These are phyloP conservation scores for Ascidia mentula DNA, from an alignment of 23 tunicate genomes.

Conservation along the genomic window DNA sequence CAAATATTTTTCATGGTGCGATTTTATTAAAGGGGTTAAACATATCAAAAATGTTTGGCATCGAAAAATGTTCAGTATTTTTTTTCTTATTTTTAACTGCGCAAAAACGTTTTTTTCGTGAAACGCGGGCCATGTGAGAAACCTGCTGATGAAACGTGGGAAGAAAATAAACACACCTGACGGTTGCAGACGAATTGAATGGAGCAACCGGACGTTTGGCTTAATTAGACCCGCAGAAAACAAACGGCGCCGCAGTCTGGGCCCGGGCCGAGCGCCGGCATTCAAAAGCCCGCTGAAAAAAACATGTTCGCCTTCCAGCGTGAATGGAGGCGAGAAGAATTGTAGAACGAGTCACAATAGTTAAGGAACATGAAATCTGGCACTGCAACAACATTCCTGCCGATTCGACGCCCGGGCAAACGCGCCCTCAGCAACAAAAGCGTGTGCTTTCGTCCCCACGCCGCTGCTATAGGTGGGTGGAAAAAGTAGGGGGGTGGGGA, in stretches of 20 bases:
- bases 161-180: not conserved
- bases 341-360: not conserved
- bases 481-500: not conserved
- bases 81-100: not conserved
- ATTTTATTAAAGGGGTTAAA: no score
- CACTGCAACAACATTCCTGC: conserved; percentile 5
- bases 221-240: not conserved
- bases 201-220: conserved; percentile 3
- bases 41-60: no score
- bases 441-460: not conserved
- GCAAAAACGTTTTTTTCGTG: no score
- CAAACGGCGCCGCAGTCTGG: not conserved
- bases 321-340: not conserved
- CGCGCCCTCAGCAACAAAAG: not conserved
- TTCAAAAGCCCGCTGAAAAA: not conserved
- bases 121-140: not conserved
- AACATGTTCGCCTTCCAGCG: not conserved
- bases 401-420: not conserved
- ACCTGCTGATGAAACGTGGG: not conserved
- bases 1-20: no score
- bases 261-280: not conserved
- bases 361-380: not conserved
- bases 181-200: not conserved
- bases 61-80: no score
- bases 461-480: not conserved